phyloP scores from a whole-genome alignment of 2,113 vertebrate genomes.

The Eira barbara region DNA sequence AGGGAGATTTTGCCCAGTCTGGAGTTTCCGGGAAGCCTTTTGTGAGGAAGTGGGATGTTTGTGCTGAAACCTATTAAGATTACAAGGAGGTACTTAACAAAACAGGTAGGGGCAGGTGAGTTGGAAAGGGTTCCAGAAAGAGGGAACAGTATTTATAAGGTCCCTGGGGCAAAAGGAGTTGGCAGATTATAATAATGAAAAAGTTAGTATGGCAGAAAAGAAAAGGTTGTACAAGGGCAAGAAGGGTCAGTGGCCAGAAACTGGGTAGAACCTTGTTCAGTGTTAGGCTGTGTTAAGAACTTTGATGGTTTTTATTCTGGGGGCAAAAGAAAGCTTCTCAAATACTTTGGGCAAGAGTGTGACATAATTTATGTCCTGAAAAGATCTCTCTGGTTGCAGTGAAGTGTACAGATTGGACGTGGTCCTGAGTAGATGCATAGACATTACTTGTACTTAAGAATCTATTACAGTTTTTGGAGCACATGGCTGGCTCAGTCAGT shows the following conservation, averaged over 20 bases:
- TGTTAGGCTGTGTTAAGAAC: not conserved
- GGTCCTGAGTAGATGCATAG: not conserved
- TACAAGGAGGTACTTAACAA: not conserved
- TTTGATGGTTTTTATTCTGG: not conserved
- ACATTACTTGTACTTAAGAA: not conserved
- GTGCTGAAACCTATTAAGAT: not conserved
- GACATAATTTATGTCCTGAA: not conserved
- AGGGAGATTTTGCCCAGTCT: not conserved
- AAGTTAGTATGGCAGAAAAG: not conserved
- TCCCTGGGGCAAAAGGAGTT: not conserved
- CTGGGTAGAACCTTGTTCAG: not conserved
- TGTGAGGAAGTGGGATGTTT: not conserved
- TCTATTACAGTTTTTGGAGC: not conserved
- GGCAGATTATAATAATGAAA: not conserved
- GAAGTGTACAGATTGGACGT: not conserved
- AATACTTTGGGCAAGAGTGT: slow-evolving; percentile 9
- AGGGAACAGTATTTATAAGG: not conserved
- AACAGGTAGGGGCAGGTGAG: not conserved
- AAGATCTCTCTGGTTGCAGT: not conserved
- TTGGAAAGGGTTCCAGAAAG: not conserved
- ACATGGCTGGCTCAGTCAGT: not conserved
- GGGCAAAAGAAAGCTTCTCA: not conserved
- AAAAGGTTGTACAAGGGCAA: not conserved
- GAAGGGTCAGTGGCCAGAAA: not conserved
- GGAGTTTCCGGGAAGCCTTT: not conserved